Base-by-base conservation (phyloP, 2,113 vertebrate genomes). In the Gracilinanus agilis region DNA sequence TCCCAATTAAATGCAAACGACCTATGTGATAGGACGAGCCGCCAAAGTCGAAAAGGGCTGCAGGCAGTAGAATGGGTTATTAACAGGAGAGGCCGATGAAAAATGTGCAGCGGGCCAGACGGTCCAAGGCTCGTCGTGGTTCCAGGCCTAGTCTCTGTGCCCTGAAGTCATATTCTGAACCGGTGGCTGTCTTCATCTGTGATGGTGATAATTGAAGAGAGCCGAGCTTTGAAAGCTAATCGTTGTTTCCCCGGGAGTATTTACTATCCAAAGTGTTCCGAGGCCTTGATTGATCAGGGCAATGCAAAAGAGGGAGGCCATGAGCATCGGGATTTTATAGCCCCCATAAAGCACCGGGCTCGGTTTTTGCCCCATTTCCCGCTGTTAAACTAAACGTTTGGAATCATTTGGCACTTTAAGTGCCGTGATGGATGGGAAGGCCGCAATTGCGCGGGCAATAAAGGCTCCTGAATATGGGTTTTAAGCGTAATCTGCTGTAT, bases 361-460 rank as follows among this genome's bases (percentile, higher is more conserved):
- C 95, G 97, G 97, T 92, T 98, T 98, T 96, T 91, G 90, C 97
- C 97, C 97, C 91, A 92, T 98, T 97, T 98, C 98, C 97, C 97
- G 97, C 98, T 93, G 97, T 97, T 98, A 96, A 97, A 97, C 75
- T 92, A 96, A 97, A 97, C 95, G 58, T 98, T 98, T 98, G 98
- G 97, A 96, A 95, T 98, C 98, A 97, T 96, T 92, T 96, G 98
- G 98, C 98, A 98, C 96, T 98, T 98, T 95, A 97, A 98, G 97
- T 94, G 94, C 98, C 96, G 96, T 98, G 98, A 98, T 98, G 98
- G 97, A 98, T 94, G 97, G 94, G 58, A 55, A 97, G 97, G 95
- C 97, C 97, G 98, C 96, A 98, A 98, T 90, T 98, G 96, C 97
- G 98, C 56, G 93, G 97, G 97, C 94, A 98, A 98, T 98, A 98